Conservation (phyloP, 2,797 vertebrate species). For the Eulemur rubriventer region DNA sequence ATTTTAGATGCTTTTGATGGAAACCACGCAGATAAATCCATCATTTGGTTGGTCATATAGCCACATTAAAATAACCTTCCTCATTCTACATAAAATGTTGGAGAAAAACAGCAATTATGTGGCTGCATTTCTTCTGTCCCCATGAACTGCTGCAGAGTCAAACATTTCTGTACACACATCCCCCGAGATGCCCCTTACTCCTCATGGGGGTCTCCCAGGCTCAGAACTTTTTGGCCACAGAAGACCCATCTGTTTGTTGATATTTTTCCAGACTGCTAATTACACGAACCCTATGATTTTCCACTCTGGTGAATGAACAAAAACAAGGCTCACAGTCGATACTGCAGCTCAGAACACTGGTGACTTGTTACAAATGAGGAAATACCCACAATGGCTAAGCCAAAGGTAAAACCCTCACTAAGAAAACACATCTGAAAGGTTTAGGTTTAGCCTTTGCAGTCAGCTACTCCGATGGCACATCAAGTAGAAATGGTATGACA, state of each 20-base stretch:
- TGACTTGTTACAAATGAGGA: background rate
- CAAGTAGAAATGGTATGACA: background rate
- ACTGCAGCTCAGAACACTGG: slow-evolving; percentile 45
- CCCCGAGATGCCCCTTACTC: background rate
- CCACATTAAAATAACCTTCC: slow-evolving; percentile 58
- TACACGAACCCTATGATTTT: slow-evolving; percentile 71
- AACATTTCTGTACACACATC: slow-evolving; percentile 31
- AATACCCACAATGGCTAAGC: slow-evolving; percentile 32
- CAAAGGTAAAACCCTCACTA: background rate
- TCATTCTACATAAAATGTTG: slow-evolving; percentile 33
- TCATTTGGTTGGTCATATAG: slow-evolving; percentile 24
- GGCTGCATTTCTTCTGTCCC: background rate
- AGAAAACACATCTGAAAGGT: slow-evolving; percentile 28
- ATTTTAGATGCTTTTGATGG: slow-evolving; percentile 49
- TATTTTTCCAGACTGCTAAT: slow-evolving; percentile 70
- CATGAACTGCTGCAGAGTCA: background rate
- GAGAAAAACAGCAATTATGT: slow-evolving; percentile 61
- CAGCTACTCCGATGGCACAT: background rate
- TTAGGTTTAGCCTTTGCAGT: background rate
- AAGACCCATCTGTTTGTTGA: slow-evolving; percentile 70
- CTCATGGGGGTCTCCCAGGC: slow-evolving; percentile 55
- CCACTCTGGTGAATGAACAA: slow-evolving; percentile 57
- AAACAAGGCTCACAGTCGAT: slow-evolving; percentile 24
- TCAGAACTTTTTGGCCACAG: slow-evolving; percentile 59
- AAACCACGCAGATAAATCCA: slow-evolving; percentile 22